Conservation (phyloP, 2,797 vertebrate genomes). For the Eurystomus glaucurus region DNA sequence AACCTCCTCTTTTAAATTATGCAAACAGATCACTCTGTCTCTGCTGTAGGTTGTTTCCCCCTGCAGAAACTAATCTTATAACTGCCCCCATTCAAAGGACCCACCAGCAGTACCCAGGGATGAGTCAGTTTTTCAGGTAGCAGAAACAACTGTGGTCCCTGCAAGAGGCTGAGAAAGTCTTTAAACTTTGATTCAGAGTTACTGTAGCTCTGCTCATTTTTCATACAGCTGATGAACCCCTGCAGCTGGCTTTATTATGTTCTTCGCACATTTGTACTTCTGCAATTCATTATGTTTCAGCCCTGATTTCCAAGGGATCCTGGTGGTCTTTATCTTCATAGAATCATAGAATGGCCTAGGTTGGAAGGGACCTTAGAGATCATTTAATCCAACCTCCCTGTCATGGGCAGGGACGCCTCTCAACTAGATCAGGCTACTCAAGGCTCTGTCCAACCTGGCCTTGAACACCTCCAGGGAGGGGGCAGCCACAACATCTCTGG, state of each 20-base stretch:
- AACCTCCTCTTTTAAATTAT: neutral
- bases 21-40: slow-evolving; percentile 11
- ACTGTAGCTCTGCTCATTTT: neutral
- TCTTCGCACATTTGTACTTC: neutral
- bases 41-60: neutral
- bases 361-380: too few species aligned
- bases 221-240: neutral
- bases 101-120: neutral
- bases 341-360: too few species aligned
- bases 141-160: slow-evolving; percentile 14
- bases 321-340: too few species aligned
- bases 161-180: slow-evolving; percentile 29
- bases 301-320: neutral
- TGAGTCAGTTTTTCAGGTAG: slow-evolving; percentile 60
- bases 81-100: neutral
- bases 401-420: too few species aligned
- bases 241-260: neutral
- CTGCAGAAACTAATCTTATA: slow-evolving; percentile 39
- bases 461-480: too few species aligned
- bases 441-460: too few species aligned
- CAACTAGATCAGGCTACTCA: too few species aligned
- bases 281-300: neutral
- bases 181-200: neutral
- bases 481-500: too few species aligned
- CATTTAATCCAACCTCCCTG: too few species aligned